Conservation (phyloP, 1,140 invertebrate species). For the Subanguina moxae region DNA sequence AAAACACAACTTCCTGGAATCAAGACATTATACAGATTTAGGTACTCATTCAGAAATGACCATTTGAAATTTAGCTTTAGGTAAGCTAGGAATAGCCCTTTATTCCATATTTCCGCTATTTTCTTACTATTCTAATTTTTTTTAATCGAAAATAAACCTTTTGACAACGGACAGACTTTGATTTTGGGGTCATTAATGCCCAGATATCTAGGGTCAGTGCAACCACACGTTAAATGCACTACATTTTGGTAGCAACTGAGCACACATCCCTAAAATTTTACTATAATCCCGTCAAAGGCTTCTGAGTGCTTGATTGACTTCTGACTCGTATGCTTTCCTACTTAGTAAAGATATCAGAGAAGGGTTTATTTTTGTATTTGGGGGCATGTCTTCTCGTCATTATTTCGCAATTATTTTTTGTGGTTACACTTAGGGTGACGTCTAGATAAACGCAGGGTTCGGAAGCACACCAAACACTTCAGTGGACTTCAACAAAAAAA, state of each 20-base stretch:
- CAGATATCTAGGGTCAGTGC: constrained; percentile 6
- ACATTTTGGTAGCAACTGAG: constrained; percentile 13
- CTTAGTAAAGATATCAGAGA: not conserved
- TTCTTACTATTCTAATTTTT: no score
- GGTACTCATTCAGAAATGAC: not conserved
- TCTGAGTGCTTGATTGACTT: no score
- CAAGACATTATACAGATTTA: not conserved
- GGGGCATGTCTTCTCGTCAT: no score
- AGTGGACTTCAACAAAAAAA: no score
- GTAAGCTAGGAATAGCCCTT: no score
- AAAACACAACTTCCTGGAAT: constrained; percentile 4
- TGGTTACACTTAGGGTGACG: not conserved
- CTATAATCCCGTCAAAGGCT: no score
- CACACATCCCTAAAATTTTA: constrained; percentile 5
- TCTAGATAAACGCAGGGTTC: not conserved
- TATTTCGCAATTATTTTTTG: not conserved
- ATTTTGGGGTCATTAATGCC: not conserved
- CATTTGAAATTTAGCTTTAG: no score
- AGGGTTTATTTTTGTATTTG: no score
- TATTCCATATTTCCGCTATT: no score
- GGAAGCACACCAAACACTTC: not conserved
- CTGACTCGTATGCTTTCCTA: constrained; percentile 3
- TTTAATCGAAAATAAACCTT: not conserved
- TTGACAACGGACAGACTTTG: not conserved
- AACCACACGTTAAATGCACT: constrained; percentile 9